Evolutionary conservation across 2,113 vertebrate genomes (phyloP), one percentile per base, ranked within the genome.

Genomic region (Oophaga pumilio): DNA sequence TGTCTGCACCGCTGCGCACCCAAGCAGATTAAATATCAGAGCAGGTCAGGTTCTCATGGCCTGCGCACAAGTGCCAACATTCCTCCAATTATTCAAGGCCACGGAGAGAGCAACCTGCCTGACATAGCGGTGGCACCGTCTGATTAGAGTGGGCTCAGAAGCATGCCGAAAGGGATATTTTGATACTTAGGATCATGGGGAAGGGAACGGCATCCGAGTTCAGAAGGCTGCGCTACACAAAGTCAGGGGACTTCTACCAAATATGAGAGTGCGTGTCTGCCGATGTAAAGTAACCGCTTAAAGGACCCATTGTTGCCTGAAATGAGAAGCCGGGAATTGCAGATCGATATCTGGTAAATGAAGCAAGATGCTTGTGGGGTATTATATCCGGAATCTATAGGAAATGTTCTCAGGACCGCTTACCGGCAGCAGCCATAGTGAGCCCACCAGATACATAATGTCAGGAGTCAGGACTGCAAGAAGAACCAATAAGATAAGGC

Each of bases 21-120:
- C 90, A 89, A 93, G 91, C 91, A 94, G 94, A 95, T 95, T 94
- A 94, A 95, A 94, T 94, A 95, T 95, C 93, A 93, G 89, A 89
- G 83, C 89, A 78, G 91, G 91, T 93, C 94, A 93, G 90, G 68
- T 92, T 92, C 92, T 93, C 93, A 91, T 92, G 93, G 93, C 89
- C 94, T 90, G 91, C 91, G 92, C 93, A 92, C 93, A 94, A 95
- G 94, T 89, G 91, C 91, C 92, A 93, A 91, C 91, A 91, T 94
- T 94, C 92, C 91, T 93, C 91, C 90, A 91, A 93, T 92, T 94
- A 94, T 93, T 93, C 90, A 86, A 91, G 92, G 90, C 94, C 91
- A 90, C 90, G 90, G 90, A 91, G 91, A 90, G 89, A 91, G 90
- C 91, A 92, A 91, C 92, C 92, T 92, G 91, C 91, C 92, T 91